Evolutionary conservation across 2,888 invertebrate genomes (phyloP).

Genomic region (Opisthograptis luteolata): DNA sequence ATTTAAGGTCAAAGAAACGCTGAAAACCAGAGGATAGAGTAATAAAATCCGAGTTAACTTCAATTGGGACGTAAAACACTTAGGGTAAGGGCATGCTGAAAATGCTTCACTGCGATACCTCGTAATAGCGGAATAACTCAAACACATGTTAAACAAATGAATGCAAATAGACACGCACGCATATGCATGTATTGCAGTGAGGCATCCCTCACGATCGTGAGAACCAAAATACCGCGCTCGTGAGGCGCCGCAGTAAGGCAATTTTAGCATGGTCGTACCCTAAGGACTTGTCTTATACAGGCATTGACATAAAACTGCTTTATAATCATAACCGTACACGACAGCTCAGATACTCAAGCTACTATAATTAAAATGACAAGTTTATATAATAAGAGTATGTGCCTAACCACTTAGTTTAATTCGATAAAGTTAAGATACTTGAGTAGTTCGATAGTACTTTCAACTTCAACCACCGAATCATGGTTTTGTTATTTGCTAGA

Average conservation of each 20-base stretch:
- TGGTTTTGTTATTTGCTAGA: conserved; percentile 6
- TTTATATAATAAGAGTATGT: neutral
- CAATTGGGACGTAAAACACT: conserved; percentile 43
- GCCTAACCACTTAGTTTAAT: conserved; percentile 14
- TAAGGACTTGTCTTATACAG: conserved; percentile 9
- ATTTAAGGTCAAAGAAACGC: conserved; percentile 49
- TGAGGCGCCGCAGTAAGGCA: too few relatives aligned
- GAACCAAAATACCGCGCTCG: too few relatives aligned
- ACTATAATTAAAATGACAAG: too few relatives aligned
- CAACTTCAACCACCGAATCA: conserved; percentile 18
- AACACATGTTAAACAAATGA: too few relatives aligned
- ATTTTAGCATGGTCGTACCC: too few relatives aligned
- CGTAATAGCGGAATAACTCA: too few relatives aligned
- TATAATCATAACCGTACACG: neutral
- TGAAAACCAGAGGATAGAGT: conserved; percentile 45
- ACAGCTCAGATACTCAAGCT: conserved; percentile 1
- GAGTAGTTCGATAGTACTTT: conserved; percentile 23
- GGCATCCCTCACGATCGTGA: too few relatives aligned
- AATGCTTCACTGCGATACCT: too few relatives aligned
- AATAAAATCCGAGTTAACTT: conserved; percentile 46
- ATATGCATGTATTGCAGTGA: too few relatives aligned
- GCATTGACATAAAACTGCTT: neutral
- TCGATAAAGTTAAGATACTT: conserved; percentile 17
- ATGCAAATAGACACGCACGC: too few relatives aligned
- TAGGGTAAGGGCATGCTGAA: too few relatives aligned